phyloP scores from a whole-genome alignment of 2,113 vertebrate genomes.

The Pontoporia blainvillei region DNA sequence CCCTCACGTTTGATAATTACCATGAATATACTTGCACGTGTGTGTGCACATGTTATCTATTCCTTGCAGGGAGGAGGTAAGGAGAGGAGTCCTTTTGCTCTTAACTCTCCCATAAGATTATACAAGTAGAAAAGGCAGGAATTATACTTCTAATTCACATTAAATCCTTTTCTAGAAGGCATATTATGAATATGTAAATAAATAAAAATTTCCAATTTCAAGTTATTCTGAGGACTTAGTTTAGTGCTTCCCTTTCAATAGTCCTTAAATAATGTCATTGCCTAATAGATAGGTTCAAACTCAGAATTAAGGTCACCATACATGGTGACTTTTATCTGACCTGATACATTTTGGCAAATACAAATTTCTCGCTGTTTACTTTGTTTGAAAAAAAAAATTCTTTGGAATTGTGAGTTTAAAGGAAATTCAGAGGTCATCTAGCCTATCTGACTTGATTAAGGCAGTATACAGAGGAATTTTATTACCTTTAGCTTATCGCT shows the following conservation, averaged over 20 bases:
- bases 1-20: background rate
- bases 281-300: background rate
- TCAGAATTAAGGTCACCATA: background rate
- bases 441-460: background rate
- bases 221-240: background rate
- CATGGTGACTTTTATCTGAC: background rate
- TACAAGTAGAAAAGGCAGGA: background rate
- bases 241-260: background rate
- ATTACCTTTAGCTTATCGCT: conserved; percentile 20
- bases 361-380: background rate
- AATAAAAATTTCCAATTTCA: background rate
- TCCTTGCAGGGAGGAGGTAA: background rate
- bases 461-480: background rate
- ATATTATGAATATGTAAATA: background rate
- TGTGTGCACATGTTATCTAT: background rate
- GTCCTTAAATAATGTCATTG: background rate
- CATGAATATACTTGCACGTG: background rate
- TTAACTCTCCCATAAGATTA: background rate
- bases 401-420: background rate
- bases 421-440: background rate
- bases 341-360: background rate
- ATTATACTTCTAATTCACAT: background rate
- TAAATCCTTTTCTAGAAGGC: background rate
- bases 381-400: background rate
- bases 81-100: background rate